phyloP scores from a whole-genome alignment of 2,797 vertebrate species.

The Triplophysa bombifrons region DNA sequence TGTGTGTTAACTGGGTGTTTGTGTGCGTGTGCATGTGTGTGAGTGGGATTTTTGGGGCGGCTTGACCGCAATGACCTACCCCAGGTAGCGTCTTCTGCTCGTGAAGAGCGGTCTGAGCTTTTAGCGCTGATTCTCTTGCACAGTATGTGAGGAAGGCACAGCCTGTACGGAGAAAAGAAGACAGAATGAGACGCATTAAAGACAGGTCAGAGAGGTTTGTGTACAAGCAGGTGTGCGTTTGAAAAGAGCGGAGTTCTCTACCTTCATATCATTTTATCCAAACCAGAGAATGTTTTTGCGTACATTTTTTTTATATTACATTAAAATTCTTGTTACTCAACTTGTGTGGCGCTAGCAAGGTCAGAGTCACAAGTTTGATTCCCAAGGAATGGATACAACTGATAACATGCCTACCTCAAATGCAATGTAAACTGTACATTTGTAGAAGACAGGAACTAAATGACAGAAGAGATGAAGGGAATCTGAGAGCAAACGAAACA shows the following conservation, averaged over 20 bases:
- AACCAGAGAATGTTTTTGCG: conserved; percentile 7
- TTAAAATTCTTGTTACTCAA: neutral
- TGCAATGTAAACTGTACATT: neutral
- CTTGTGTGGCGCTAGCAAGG: neutral
- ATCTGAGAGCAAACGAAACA: neutral
- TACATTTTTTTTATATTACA: neutral
- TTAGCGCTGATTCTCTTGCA: conserved; percentile 94
- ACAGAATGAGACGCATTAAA: conserved; percentile 48
- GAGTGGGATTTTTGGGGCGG: conserved; percentile 5
- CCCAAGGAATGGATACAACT: neutral
- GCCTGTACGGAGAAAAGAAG: conserved; percentile 73
- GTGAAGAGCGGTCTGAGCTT: conserved; percentile 94
- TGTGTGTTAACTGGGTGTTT: neutral
- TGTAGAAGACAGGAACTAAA: neutral
- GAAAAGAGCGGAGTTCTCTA: conserved; percentile 1
- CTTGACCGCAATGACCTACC: conserved; percentile 67
- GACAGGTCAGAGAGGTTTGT: conserved; percentile 34
- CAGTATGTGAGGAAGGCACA: conserved; percentile 98
- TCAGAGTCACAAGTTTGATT: neutral
- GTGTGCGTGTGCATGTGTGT: neutral
- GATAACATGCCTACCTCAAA: neutral
- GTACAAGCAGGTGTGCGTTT: conserved; percentile 37
- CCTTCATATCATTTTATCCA: neutral
- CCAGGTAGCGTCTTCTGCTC: conserved; percentile 97
- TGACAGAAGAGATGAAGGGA: neutral